Percentiles rank a stretch among this genome's conserved stretches.
Conservation (phyloP, 2,113 vertebrate species). For the Heliornis fulica region DNA sequence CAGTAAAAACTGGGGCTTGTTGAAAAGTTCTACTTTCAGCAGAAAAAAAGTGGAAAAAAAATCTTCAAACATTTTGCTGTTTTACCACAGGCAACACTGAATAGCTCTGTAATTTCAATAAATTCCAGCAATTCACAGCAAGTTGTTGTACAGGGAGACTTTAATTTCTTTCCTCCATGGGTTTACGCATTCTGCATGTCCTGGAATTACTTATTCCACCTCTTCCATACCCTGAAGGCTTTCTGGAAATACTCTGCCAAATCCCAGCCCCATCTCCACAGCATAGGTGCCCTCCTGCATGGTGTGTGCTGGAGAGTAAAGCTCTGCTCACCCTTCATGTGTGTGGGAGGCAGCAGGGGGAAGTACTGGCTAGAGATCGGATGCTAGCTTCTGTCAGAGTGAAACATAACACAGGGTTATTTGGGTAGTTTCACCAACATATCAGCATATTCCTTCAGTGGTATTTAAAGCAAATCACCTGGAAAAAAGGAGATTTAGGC, state of each 20-base stretch:
- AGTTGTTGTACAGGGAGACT: neutral
- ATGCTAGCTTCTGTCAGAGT: neutral
- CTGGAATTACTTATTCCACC: neutral
- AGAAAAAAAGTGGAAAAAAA: neutral
- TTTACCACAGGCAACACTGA: neutral
- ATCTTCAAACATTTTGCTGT: neutral
- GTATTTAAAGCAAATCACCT: neutral
- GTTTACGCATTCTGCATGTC: neutral
- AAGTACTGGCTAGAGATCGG: neutral
- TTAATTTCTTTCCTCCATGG: neutral
- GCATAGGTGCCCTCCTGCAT: neutral
- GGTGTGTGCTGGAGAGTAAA: neutral
- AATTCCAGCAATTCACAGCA: neutral
- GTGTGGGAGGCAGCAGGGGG: neutral
- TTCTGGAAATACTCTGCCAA: neutral
- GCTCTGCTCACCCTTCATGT: rapidly evolving
- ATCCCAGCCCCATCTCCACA: neutral
- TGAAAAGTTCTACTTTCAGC: neutral
- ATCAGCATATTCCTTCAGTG: neutral
- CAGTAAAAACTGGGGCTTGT: neutral
- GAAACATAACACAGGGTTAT: neutral
- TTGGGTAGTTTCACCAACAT: neutral
- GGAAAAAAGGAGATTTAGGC: neutral
- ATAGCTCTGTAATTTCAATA: neutral
- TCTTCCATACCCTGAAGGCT: neutral